A percentile compares a stretch with the other conserved stretches of the same genome.
Evolutionary conservation across 2,797 vertebrate species (phyloP).

Genomic region (Cynodonichthys magdalenae): DNA sequence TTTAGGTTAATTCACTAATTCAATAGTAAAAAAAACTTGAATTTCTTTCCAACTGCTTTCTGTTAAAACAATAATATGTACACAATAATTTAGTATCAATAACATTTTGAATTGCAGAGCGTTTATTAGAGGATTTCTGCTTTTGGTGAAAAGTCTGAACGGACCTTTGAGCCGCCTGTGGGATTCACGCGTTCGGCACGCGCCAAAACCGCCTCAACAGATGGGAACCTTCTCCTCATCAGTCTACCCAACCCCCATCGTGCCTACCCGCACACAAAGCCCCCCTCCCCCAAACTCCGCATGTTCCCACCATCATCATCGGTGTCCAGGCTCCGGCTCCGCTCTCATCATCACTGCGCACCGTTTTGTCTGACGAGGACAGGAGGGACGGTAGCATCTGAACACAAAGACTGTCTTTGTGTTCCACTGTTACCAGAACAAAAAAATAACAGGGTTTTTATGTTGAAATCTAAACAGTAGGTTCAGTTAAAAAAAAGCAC

Average conservation of each 20-base stretch:
- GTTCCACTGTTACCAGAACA: not conserved
- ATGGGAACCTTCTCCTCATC: slow-evolving; percentile 55
- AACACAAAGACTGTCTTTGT: too few species aligned
- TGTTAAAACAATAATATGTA: too few species aligned
- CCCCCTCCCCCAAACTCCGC: slow-evolving; percentile 4
- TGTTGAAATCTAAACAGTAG: too few species aligned
- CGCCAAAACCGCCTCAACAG: slow-evolving; percentile 75
- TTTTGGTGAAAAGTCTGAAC: not conserved
- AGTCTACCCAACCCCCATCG: not conserved
- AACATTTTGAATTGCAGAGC: not conserved
- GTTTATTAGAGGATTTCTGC: not conserved
- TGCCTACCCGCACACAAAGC: not conserved
- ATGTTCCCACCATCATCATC: slow-evolving; percentile 47
- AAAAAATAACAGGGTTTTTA: not conserved
- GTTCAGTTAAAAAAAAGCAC: too few species aligned
- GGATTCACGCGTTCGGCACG: slow-evolving; percentile 83
- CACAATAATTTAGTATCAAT: not conserved
- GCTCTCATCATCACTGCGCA: slow-evolving; percentile 14
- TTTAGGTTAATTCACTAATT: not conserved
- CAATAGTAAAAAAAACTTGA: too few species aligned
- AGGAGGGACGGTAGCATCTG: too few species aligned
- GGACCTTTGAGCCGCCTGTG: slow-evolving; percentile 15
- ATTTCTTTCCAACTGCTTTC: too few species aligned
- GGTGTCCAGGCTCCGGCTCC: slow-evolving; percentile 3
- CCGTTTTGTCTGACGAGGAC: slow-evolving; percentile 4